phyloP scores from a whole-genome alignment of 2,113 vertebrate genomes.

The Boleophthalmus pectinirostris region DNA sequence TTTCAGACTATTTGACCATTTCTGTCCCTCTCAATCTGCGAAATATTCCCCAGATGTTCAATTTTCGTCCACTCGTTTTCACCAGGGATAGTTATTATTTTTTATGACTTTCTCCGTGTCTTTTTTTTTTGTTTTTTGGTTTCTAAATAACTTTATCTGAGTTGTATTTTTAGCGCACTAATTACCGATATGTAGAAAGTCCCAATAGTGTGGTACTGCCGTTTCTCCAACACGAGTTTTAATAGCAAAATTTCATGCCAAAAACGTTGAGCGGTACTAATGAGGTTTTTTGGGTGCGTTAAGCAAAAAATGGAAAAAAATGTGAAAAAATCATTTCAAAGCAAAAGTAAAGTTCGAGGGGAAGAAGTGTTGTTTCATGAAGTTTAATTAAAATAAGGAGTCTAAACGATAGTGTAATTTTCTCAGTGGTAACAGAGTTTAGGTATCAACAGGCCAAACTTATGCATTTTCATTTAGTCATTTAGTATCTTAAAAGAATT shows the following conservation, averaged over 20 bases:
- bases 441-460: too few species aligned
- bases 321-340: background rate
- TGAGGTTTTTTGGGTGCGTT: slow-evolving; percentile 38
- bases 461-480: too few species aligned
- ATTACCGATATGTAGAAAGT: slow-evolving; percentile 5
- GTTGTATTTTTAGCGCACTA: slow-evolving; percentile 4
- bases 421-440: too few species aligned
- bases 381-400: background rate
- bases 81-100: background rate
- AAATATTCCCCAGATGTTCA: slow-evolving; percentile 22
- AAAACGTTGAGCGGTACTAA: slow-evolving; percentile 19
- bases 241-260: slow-evolving; percentile 5
- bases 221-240: slow-evolving; percentile 27
- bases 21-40: slow-evolving; percentile 19
- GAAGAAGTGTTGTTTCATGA: too few species aligned
- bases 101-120: too few species aligned
- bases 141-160: slow-evolving; percentile 22
- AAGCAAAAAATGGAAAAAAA: background rate
- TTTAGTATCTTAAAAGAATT: too few species aligned
- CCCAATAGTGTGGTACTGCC: slow-evolving; percentile 20
- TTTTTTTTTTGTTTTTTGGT: too few species aligned
- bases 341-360: background rate
- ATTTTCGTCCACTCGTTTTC: background rate
- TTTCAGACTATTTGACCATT: slow-evolving; percentile 29
- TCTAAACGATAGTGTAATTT: too few species aligned